Base-by-base conservation (phyloP, 1,140 invertebrate genomes). In the Drosophila miranda region DNA sequence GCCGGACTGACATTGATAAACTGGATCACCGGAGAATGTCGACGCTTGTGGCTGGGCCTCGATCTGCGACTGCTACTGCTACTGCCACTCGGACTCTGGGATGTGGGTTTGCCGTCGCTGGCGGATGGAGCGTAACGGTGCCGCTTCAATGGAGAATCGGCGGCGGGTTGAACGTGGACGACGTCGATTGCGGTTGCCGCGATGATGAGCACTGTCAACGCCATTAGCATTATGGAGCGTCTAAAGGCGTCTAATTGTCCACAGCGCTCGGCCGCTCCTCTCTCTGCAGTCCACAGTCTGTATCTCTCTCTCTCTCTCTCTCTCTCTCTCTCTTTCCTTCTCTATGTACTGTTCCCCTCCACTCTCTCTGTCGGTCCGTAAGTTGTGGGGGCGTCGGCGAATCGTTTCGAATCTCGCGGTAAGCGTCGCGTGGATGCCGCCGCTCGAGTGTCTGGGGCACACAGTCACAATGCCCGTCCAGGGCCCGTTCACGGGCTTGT, bases 231-330 rank as follows among this genome's bases (percentile, higher is more conserved):
- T 89, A 89, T 86, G 80, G 80, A 71, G 62, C 74, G 58, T 48
- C 72, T 89, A 82, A 89, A 86, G 82, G 78, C 78, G 86, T 82
- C 87, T 89, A 89, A 89, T 89, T 87, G 81, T 71, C 55, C 48
- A 71, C 56, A 55, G 50, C 69, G 43, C 60, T 44, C 44, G 9
- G 11, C 46, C 46, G 48, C 63, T 49, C 34, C 34, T 38, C 34
- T 38, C 34, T 38, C 34, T 38, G 34, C 34, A 13, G 3, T 38
- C 34, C 34, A 38, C 34, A 38, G 34, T 38, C 34, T 38, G 8
- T 38, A 38, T 13, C 42, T 28, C 41, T 11, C 23, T 43, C 42
- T 30, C 50, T 45, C 14, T 49, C 21, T 44, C 41, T n/a, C n/a
- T n/a, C n/a, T n/a, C n/a, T n/a, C n/a, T 14, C n/a, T 41, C 42